These are phyloP conservation scores for Furcula furcula DNA, from an alignment of 2,888 invertebrate genomes.

Conservation along the genomic window DNA sequence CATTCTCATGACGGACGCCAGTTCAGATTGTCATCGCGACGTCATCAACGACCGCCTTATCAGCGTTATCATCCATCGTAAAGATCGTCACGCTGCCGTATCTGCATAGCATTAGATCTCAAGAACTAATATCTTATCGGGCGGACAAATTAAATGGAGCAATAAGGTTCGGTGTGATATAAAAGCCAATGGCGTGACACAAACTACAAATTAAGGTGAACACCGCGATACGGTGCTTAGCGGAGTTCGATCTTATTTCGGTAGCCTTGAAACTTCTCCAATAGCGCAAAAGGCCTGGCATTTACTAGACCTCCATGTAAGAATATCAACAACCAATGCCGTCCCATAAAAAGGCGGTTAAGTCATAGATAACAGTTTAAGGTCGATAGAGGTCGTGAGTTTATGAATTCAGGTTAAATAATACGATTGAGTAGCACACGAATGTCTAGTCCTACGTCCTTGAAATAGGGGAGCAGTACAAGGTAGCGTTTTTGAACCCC, in stretches of 20 bases:
- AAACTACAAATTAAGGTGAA: constrained; percentile 22
- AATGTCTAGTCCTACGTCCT: too few species aligned
- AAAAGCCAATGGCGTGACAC: constrained; percentile 9
- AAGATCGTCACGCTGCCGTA: constrained; percentile 32
- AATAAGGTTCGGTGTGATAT: constrained; percentile 24
- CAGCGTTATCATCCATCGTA: constrained; percentile 29
- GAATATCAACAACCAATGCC: too few species aligned
- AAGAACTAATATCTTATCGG: constrained; percentile 41
- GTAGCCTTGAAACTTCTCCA: background rate
- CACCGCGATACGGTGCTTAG: constrained; percentile 6
- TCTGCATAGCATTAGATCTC: constrained; percentile 37
- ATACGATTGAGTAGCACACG: too few species aligned
- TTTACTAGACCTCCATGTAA: too few species aligned
- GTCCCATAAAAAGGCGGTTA: too few species aligned
- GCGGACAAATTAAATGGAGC: constrained; percentile 31
- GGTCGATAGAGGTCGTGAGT: too few species aligned
- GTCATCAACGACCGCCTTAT: constrained; percentile 25
- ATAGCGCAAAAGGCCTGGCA: background rate
- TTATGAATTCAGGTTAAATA: too few species aligned
- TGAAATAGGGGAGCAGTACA: too few species aligned
- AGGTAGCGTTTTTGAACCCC: too few species aligned
- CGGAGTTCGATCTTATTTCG: background rate
- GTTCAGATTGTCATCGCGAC: constrained; percentile 17
- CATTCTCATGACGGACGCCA: background rate
- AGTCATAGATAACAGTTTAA: too few species aligned